Base-by-base conservation (phyloP, 64 coral and sea anemone species). In the Montipora efflorescens region DNA sequence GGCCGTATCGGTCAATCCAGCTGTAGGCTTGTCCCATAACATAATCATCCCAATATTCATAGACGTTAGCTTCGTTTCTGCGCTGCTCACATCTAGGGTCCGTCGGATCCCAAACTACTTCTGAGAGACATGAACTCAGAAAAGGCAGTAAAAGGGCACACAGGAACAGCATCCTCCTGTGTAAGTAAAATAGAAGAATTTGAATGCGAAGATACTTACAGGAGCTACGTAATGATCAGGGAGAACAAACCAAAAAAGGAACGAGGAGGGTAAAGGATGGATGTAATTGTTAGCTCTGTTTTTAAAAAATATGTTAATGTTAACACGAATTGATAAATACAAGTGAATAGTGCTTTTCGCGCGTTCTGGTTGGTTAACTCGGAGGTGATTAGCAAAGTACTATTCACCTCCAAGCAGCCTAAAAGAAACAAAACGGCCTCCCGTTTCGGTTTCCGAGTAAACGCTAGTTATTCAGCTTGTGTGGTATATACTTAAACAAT, bases 91-190 rank as follows among this genome's bases (percentile, higher is more conserved):
- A 80, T 49, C 46, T 52, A 23, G 78, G 78, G 78, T 80, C 78
- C 16, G 45, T 80, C 49, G 78, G 78, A 49, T 80, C 78, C 78
- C 78, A 80, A 80, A 80, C 78, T 49, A 50, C 78, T 6, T 80
- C 78, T 80, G 78, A 80, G 78, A 80, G 28, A 80, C 78, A 80
- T 4, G 78, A 80, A 53, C 78, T 43, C 78, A 80, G 78, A 0
- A 80, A 49, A 80, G 78, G 78, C 78, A 80, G 52, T 16, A 47
- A 80, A 80, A 80, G 47, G n/a, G 28, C 16, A 52, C 78, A 0
- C 78, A 80, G 47, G 78, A 80, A 80, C 47, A 80, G 78, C 78
- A 80, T 80, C 78, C 78, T 80, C 16, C 28, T 80, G 45, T 80
- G 78, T 80, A 49, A 80, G 78, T 19, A 80, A 80, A 80, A 80